A percentile compares a stretch with the other conserved stretches of the same genome.
phyloP scores from a whole-genome alignment of 1,140 invertebrate genomes.

The Formica selysi region DNA sequence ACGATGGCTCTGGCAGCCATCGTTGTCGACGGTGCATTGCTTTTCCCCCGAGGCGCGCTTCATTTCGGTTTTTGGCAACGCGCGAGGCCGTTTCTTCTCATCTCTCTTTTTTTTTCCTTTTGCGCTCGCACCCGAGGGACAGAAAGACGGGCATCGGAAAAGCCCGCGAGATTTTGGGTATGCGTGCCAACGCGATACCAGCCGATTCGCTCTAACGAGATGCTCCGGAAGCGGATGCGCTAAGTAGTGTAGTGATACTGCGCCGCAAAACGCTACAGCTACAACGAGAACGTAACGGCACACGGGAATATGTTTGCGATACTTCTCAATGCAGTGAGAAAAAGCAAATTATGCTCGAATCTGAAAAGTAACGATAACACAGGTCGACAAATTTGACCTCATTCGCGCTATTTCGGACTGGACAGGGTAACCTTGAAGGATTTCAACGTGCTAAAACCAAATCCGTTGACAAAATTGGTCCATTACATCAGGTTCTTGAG shows the following conservation, averaged over 20 bases:
- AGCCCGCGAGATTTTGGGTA: constrained; percentile 39
- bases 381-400: no score
- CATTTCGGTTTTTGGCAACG: constrained; percentile 77
- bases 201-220: constrained; percentile 76
- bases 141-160: no score
- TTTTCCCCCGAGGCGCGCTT: constrained; percentile 66
- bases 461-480: no score
- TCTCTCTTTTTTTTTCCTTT: not conserved
- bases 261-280: not conserved
- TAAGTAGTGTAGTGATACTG: constrained; percentile 63
- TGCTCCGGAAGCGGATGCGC: constrained; percentile 76
- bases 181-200: constrained; percentile 74
- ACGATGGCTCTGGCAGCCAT: constrained; percentile 70
- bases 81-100: constrained; percentile 38
- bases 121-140: not conserved
- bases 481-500: no score
- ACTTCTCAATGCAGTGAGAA: not conserved
- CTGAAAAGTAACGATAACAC: no score
- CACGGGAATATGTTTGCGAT: not conserved
- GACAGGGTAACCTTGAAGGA: no score
- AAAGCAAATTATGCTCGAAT: not conserved
- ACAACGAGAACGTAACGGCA: not conserved
- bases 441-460: no score
- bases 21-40: constrained; percentile 57
- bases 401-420: no score